Evolutionary conservation across 2,888 invertebrate genomes (phyloP), one percentile per base, ranked within the genome.

Genomic region (Leptinotarsa tumamoca): DNA sequence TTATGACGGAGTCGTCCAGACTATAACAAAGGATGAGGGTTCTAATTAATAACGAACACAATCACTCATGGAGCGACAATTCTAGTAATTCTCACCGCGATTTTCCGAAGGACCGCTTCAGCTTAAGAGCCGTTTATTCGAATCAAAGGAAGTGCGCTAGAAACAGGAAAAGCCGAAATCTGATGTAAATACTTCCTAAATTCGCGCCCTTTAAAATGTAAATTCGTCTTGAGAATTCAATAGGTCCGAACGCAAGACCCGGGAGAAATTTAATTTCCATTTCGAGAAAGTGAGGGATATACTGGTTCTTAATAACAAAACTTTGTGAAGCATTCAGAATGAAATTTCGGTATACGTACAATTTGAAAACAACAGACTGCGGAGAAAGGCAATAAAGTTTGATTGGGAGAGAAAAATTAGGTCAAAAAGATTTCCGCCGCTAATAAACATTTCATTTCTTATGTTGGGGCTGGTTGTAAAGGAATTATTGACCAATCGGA

Each of bases 161-260:
- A 75, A 72, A 67, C 49, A 33, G 7, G 33, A 71, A 71, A 66
- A 69, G 66, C 43, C 69, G 51, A 51, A 58, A 61, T 67, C 51
- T 21, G 56, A 68, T 69, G 69, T 72, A 69, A 75, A 72, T 72
- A 75, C 74, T 71, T 71, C 71, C 72, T 56, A 56, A 75, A 72
- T 75, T 69, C 69, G 56, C 71, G 27, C 72, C 66, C 66, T 75
- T 72, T 75, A 69, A 75, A 75, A 75, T 75, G 75, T 49, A 75
- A 75, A 75, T 75, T 72, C 54, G 69, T 72, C 33, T 49, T 14
- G 56, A 68, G 67, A 75, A 75, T 75, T 75, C 75, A 75, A 72
- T 75, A 54, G 56, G 66, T 72, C 69, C 66, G 68, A 69, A 75
- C 63, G 67, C 66, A 68, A 72, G 68, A 67, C 72, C 67, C 63